A percentile compares a stretch with the other conserved stretches of the same genome.
Conservation (phyloP, 2,888 invertebrate genomes). For the Diaphora mendica region DNA sequence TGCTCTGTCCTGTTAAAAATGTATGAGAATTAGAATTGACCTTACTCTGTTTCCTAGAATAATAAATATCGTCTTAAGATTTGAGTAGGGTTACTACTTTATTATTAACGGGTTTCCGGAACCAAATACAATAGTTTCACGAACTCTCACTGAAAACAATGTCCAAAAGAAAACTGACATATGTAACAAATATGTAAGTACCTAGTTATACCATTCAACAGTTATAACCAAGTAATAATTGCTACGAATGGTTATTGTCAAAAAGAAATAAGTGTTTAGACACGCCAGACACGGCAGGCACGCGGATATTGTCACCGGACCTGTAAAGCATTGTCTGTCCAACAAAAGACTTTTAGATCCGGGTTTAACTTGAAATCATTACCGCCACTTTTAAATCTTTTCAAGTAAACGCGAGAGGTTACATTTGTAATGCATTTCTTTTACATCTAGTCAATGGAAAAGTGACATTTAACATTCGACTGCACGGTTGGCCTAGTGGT, state of each 20-base stretch:
- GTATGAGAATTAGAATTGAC: constrained; percentile 3
- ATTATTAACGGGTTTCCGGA: neutral
- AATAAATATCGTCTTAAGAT: neutral
- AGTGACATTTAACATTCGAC: neutral
- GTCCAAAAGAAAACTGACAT: neutral
- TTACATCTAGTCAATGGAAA: neutral
- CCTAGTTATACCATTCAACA: neutral
- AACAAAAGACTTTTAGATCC: constrained; percentile 55
- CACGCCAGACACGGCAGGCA: constrained; percentile 48
- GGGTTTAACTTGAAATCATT: constrained; percentile 66
- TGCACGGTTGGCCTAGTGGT: too few relatives aligned
- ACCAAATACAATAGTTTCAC: too few relatives aligned
- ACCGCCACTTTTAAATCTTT: constrained; percentile 55
- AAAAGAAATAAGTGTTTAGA: constrained; percentile 48
- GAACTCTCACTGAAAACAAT: neutral
- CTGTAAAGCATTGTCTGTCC: constrained; percentile 54
- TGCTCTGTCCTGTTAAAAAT: constrained; percentile 86
- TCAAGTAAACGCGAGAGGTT: constrained; percentile 29
- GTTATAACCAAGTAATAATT: constrained; percentile 23
- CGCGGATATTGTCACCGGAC: constrained; percentile 42
- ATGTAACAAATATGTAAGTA: neutral
- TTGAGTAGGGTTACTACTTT: neutral
- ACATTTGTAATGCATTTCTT: constrained; percentile 9
- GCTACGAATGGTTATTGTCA: constrained; percentile 47
- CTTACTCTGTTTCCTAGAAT: constrained; percentile 5